Evolutionary conservation across 2,888 invertebrate genomes (phyloP).

Genomic region (Hyalella azteca): DNA sequence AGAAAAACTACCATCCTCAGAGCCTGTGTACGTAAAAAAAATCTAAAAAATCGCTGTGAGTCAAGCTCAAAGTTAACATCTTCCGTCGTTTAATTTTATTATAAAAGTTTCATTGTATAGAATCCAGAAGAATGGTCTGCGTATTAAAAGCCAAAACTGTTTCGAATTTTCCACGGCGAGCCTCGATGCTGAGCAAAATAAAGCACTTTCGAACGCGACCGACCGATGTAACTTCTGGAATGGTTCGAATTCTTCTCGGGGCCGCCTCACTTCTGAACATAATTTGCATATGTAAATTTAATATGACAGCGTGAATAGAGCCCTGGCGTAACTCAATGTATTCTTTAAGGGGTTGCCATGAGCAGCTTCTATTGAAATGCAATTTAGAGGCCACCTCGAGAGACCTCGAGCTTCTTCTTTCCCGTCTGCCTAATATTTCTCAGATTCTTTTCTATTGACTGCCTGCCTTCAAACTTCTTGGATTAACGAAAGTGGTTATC

Average conservation of each 20-base stretch:
- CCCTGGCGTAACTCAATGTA: constrained; percentile 30
- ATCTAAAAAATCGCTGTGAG: too few relatives aligned
- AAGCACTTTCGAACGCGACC: constrained; percentile 12
- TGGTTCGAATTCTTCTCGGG: constrained; percentile 13
- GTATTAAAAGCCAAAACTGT: too few relatives aligned
- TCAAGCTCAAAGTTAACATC: too few relatives aligned
- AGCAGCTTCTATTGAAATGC: constrained; percentile 33
- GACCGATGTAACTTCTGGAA: constrained; percentile 31
- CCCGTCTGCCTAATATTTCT: not conserved
- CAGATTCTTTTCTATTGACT: not conserved
- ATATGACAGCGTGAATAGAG: constrained; percentile 35
- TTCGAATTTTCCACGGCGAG: not conserved
- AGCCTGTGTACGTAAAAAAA: too few relatives aligned
- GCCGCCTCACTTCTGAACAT: not conserved
- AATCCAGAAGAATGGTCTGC: too few relatives aligned
- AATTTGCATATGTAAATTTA: constrained; percentile 36
- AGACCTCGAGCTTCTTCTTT: not conserved
- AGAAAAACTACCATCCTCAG: too few relatives aligned
- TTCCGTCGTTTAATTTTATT: too few relatives aligned
- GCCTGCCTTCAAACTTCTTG: too few relatives aligned
- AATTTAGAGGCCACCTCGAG: not conserved
- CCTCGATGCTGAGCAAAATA: not conserved
- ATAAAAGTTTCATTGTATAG: too few relatives aligned
- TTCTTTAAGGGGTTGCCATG: constrained; percentile 25
- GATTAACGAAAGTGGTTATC: too few relatives aligned